These are phyloP conservation scores for Ochotona curzoniae DNA, from an alignment of 2,113 vertebrate genomes.

Conservation along the genomic window DNA sequence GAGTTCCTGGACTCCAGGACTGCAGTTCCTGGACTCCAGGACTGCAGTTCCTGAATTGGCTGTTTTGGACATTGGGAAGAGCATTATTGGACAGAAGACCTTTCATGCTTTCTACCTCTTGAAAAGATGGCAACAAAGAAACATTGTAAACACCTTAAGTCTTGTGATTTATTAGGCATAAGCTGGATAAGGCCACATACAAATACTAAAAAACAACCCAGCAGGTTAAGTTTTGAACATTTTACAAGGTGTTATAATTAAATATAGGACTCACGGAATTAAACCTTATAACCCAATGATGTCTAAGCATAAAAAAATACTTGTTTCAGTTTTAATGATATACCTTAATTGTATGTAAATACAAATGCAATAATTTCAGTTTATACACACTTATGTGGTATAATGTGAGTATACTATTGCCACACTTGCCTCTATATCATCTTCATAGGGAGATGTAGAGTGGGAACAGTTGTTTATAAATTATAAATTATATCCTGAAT, in stretches of 20 bases:
- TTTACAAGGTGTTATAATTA: slow-evolving; percentile 33
- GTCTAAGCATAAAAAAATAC: slow-evolving; percentile 12
- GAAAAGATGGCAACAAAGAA: too few relatives aligned
- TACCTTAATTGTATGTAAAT: slow-evolving; percentile 36
- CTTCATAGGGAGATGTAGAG: neutral
- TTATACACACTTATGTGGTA: neutral
- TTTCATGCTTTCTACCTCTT: too few relatives aligned
- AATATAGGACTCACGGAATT: slow-evolving; percentile 34
- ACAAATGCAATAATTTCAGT: slow-evolving; percentile 17
- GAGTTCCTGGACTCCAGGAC: too few relatives aligned
- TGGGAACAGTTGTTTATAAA: neutral
- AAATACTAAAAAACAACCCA: slow-evolving; percentile 41
- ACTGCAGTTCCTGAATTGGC: too few relatives aligned
- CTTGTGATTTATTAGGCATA: slow-evolving; percentile 48
- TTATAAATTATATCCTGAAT: neutral
- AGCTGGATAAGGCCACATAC: neutral
- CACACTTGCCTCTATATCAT: slow-evolving; percentile 8
- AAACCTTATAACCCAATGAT: slow-evolving; percentile 23
- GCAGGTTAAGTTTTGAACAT: neutral
- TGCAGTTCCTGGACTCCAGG: too few relatives aligned
- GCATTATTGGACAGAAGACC: too few relatives aligned
- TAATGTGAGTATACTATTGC: neutral
- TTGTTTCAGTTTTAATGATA: slow-evolving; percentile 17
- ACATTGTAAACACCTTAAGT: neutral
- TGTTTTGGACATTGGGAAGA: too few relatives aligned